Evolutionary conservation across 2,888 invertebrate genomes (phyloP), one percentile per base, ranked within the genome.

Genomic region (Eretmocerus hayati): DNA sequence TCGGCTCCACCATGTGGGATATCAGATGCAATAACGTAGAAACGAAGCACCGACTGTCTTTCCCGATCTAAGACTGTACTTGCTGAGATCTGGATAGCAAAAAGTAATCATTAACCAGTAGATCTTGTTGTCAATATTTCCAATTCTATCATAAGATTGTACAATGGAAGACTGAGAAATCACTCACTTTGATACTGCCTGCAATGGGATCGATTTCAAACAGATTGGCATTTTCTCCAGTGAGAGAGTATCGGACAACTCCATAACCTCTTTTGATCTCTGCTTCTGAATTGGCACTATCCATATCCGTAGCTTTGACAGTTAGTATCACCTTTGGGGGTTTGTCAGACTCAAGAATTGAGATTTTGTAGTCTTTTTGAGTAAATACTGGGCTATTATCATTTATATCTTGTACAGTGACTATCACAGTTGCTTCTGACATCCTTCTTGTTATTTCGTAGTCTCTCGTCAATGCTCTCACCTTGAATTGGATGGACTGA

Each of bases 321-420:
- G 76, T 80, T 3, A 84, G 65, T 21, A 91, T 77, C 13, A 78
- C 76, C 57, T 83, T 83, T 0, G 84, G 81, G 56, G 84, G 74
- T 46, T 77, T 77, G 4, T 81, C 77, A 19, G 86, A 85, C 67
- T 89, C 88, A 2, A 81, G 63, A 2, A 88, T 76, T 33, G 83
- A 81, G 2, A 84, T 81, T 65, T 81, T 82, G 61, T 87, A 88
- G 2, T 79, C 81, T 56, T 77, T 75, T 58, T 81, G 78, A 44
- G 78, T 78, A 65, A 89, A 89, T 39, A 76, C 71, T 0, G 90
- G 90, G 51, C 78, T 77, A 65, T 90, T 87, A 61, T 90, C 90
- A 62, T 90, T 90, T 1, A 84, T 76, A 63, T 90, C 88, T 42
- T 81, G 75, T 1, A 90, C 81, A 55, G 81, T 80, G 20, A 88